phyloP scores from a whole-genome alignment of 2,888 invertebrate species.

The Rhopalosiphum nymphaeae region DNA sequence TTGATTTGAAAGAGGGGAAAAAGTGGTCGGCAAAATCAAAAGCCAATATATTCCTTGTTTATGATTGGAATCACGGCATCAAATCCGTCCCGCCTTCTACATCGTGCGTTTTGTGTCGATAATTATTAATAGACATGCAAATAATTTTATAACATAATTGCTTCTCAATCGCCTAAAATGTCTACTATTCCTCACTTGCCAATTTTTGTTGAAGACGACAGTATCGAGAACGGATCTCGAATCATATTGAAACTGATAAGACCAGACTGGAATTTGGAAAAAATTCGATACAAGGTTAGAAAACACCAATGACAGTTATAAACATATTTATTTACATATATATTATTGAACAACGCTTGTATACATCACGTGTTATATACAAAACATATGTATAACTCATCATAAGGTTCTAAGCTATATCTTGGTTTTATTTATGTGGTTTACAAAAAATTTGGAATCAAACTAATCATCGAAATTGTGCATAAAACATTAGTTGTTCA shows the following conservation, averaged over 20 bases:
- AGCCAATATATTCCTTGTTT: neutral
- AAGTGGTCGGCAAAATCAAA: neutral
- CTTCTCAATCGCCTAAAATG: neutral
- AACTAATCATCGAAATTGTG: slow-evolving; percentile 46
- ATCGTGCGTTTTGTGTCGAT: neutral
- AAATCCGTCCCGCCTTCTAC: neutral
- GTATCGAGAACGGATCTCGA: slow-evolving; percentile 77
- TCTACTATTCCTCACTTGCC: slow-evolving; percentile 57
- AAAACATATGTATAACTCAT: neutral
- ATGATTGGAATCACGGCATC: neutral
- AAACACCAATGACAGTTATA: neutral
- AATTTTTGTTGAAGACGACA: slow-evolving; percentile 74
- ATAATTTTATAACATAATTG: neutral
- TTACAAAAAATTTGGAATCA: neutral
- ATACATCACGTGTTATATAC: neutral
- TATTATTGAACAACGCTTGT: neutral
- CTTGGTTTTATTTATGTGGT: neutral
- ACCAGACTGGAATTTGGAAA: slow-evolving; percentile 78
- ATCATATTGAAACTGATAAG: slow-evolving; percentile 78
- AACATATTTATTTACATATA: neutral
- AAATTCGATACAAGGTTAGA: slow-evolving; percentile 80
- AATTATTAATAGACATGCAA: neutral
- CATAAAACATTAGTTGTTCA: slow-evolving; percentile 79
- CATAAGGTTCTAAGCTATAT: neutral
- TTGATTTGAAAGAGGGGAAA: neutral